phyloP scores from a whole-genome alignment of 2,797 vertebrate species.

The Myotis vivesi region DNA sequence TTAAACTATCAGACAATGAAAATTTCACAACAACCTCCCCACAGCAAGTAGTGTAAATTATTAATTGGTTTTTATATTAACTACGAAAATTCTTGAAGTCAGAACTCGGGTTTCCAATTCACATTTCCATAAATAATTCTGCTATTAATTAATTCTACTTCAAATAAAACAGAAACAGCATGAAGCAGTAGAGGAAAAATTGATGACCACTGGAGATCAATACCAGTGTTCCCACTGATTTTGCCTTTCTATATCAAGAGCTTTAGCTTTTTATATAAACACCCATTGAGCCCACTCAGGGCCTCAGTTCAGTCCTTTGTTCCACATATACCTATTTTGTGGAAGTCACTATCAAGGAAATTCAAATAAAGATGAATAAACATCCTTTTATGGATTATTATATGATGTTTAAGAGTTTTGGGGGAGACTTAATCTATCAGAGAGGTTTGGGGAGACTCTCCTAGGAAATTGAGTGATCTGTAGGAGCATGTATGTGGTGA shows the following conservation, averaged over 20 bases:
- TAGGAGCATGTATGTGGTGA: background rate
- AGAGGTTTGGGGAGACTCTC: background rate
- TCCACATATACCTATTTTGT: background rate
- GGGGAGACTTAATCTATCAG: background rate
- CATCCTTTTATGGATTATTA: background rate
- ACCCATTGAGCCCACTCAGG: background rate
- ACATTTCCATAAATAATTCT: background rate
- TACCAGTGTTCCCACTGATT: background rate
- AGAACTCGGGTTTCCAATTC: background rate
- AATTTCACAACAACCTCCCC: background rate
- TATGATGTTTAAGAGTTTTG: background rate
- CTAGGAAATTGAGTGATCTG: background rate
- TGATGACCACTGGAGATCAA: background rate
- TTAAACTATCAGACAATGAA: constrained; percentile 43
- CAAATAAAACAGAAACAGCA: background rate
- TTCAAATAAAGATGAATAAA: background rate
- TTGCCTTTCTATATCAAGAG: background rate
- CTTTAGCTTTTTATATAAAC: background rate
- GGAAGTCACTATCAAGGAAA: background rate
- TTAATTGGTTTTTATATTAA: background rate
- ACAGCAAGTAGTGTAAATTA: background rate
- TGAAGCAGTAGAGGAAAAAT: background rate
- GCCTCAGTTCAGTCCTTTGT: background rate
- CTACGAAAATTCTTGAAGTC: constrained; percentile 4
- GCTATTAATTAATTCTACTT: background rate